Conservation (phyloP, 2,888 invertebrate genomes). For the Brachyptera putata region DNA sequence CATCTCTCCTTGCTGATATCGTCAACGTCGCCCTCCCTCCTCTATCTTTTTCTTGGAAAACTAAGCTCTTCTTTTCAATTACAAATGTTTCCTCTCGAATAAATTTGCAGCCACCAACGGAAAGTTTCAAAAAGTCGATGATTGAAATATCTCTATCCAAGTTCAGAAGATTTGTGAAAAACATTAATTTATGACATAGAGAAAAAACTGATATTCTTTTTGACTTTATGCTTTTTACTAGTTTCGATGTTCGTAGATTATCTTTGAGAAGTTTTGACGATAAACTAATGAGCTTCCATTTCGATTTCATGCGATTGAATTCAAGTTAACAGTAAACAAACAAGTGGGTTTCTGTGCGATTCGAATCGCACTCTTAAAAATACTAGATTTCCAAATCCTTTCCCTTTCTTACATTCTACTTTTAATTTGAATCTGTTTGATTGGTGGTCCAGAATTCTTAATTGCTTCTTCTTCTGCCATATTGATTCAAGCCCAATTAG, state of each 20-base stretch:
- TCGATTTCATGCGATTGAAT: too few relatives aligned
- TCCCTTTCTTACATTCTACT: background rate
- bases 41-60: background rate
- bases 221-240: too few relatives aligned
- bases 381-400: background rate
- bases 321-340: background rate
- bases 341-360: constrained; percentile 1
- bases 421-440: constrained; percentile 14
- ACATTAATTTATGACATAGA: constrained; percentile 12
- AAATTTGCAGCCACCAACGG: constrained; percentile 13
- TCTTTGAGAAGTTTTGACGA: too few relatives aligned
- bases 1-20: too few relatives aligned
- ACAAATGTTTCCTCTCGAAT: constrained; percentile 19
- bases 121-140: constrained; percentile 11
- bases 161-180: background rate
- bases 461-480: constrained; percentile 7
- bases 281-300: too few relatives aligned
- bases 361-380: background rate
- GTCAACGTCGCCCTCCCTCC: too few relatives aligned
- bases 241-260: too few relatives aligned
- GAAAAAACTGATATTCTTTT: too few relatives aligned
- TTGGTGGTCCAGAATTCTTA: constrained; percentile 1
- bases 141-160: constrained; percentile 12
- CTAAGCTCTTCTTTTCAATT: constrained; percentile 14
- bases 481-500: constrained; percentile 14